Percentiles rank a stretch among this genome's conserved stretches.
These are phyloP conservation scores for Phoxinus phoxinus DNA, from an alignment of 2,113 vertebrate species.

Conservation along the genomic window DNA sequence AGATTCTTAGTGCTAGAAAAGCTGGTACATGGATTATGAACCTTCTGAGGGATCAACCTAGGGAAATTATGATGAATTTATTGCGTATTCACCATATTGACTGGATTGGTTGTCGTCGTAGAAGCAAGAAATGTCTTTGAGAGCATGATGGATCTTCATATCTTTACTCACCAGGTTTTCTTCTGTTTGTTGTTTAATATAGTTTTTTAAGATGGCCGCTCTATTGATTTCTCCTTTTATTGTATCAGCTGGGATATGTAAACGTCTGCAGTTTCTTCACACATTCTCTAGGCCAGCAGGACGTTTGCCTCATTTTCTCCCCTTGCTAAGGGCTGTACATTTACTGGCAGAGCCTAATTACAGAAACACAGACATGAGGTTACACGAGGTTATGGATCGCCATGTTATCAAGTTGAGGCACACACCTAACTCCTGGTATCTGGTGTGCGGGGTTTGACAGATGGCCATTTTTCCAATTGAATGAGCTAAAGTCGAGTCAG, in stretches of 20 bases:
- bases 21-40: background rate
- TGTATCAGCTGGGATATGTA: slow-evolving; percentile 10
- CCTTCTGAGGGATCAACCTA: background rate
- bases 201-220: background rate
- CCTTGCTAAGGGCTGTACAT: background rate
- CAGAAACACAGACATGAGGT: background rate
- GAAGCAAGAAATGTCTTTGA: background rate
- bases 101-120: background rate
- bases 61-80: background rate
- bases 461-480: slow-evolving; percentile 53
- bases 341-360: background rate
- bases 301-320: background rate
- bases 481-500: slow-evolving; percentile 35
- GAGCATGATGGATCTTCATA: background rate
- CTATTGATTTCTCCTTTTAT: slow-evolving; percentile 14
- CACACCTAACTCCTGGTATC: background rate
- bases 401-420: background rate
- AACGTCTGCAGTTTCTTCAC: background rate
- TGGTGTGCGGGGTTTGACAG: slow-evolving; percentile 18
- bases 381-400: background rate
- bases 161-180: background rate
- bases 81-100: background rate
- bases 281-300: background rate
- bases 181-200: background rate
- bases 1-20: background rate